phyloP scores from a whole-genome alignment of 53 echinoderm and acorn worm species.

The Hippasteria phrygiana region DNA sequence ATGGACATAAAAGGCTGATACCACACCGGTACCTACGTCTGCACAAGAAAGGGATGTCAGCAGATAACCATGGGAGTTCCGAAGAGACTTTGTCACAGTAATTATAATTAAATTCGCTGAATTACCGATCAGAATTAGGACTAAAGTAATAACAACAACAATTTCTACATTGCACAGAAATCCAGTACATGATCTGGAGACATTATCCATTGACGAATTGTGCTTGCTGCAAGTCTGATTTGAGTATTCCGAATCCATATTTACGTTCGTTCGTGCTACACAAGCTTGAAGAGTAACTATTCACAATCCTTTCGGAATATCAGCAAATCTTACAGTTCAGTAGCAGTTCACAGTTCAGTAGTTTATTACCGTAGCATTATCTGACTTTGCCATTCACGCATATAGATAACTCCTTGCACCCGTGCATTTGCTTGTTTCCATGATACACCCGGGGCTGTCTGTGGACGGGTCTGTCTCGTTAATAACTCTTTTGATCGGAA shows the following conservation, averaged over 20 bases:
- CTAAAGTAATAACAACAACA: background rate
- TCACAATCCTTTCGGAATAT: too few species aligned
- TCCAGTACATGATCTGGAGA: background rate
- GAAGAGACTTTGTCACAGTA: background rate
- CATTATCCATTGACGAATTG: background rate
- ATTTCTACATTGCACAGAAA: background rate
- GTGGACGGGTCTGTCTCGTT: too few species aligned
- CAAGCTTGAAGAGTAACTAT: too few species aligned
- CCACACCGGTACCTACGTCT: background rate
- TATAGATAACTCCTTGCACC: too few species aligned
- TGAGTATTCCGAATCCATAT: background rate
- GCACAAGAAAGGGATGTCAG: background rate
- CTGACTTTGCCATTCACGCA: too few species aligned
- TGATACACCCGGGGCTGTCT: too few species aligned
- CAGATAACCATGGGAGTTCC: background rate
- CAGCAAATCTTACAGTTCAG: too few species aligned
- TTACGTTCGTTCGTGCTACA: too few species aligned
- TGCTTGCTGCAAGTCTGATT: background rate
- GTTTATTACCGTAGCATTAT: too few species aligned
- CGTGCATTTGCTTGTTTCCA: too few species aligned
- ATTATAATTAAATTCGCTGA: background rate
- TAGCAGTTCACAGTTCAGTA: too few species aligned
- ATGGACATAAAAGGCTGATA: background rate
- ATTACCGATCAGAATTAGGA: constrained; percentile 1
- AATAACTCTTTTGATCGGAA: too few species aligned